phyloP scores from a whole-genome alignment of 2,113 vertebrate genomes.

The Gambusia holbrooki region DNA sequence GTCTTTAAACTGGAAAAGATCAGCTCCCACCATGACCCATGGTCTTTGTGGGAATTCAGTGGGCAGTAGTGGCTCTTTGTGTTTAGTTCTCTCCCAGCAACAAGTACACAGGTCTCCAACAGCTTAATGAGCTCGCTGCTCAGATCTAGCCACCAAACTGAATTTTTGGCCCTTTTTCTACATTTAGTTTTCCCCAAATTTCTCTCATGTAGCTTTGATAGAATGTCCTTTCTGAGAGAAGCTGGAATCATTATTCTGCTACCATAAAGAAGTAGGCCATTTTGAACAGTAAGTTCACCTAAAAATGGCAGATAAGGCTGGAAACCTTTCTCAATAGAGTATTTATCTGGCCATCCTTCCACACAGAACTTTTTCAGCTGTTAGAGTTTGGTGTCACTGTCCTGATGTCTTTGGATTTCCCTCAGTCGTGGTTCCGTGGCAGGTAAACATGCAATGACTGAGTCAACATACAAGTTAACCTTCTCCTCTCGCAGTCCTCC shows the following conservation, averaged over 20 bases:
- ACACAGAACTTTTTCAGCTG: too few relatives aligned
- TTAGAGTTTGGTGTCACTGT: too few relatives aligned
- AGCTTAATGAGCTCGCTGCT: neutral
- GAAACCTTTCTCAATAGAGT: neutral
- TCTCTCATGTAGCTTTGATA: neutral
- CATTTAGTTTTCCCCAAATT: neutral
- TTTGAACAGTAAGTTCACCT: neutral
- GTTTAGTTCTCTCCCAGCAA: neutral
- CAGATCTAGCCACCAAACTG: neutral
- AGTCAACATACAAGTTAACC: too few relatives aligned
- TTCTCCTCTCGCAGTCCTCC: too few relatives aligned
- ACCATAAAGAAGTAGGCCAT: neutral
- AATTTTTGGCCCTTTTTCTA: too few relatives aligned
- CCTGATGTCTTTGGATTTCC: too few relatives aligned
- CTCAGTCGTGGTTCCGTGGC: too few relatives aligned
- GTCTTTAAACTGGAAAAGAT: too few relatives aligned
- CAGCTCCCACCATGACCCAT: too few relatives aligned
- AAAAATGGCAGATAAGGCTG: neutral
- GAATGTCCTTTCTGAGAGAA: neutral
- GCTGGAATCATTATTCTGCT: neutral
- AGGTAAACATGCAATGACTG: too few relatives aligned
- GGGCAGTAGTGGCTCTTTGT: neutral
- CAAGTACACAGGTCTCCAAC: neutral
- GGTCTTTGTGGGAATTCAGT: too few relatives aligned
- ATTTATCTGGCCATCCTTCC: too few relatives aligned